A percentile compares a stretch with the other conserved stretches of the same genome.
These are phyloP conservation scores for Anoplius nigerrimus DNA, from an alignment of 2,888 invertebrate species.

Conservation along the genomic window DNA sequence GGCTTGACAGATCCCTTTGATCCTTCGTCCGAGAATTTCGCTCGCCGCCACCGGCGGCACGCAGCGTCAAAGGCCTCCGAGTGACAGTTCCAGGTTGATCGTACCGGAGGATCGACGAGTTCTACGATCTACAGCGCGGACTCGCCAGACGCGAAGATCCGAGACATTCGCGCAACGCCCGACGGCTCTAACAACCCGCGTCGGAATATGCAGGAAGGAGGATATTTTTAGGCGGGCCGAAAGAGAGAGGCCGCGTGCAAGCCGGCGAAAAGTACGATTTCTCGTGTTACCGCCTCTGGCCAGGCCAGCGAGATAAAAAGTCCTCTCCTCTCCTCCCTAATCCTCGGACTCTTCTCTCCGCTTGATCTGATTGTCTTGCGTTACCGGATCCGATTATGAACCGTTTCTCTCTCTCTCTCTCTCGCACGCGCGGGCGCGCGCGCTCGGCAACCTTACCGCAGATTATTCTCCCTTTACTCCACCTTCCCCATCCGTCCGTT, in stretches of 20 bases:
- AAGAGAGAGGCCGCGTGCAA: constrained; percentile 13
- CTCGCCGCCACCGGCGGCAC: no score
- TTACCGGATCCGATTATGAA: constrained; percentile 32
- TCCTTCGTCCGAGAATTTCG: no score
- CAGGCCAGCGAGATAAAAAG: constrained; percentile 37
- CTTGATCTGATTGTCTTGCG: constrained; percentile 46
- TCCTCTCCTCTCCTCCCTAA: constrained; percentile 18
- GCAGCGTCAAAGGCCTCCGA: no score
- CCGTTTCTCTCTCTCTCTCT: constrained; percentile 15
- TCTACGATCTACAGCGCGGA: constrained; percentile 26
- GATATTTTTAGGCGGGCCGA: constrained; percentile 54
- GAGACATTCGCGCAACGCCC: constrained; percentile 4
- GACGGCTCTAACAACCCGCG: constrained; percentile 32
- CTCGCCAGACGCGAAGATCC: constrained; percentile 6
- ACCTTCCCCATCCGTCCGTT: not conserved
- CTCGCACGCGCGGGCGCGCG: constrained; percentile 11
- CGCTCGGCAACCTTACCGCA: no score
- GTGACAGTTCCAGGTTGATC: no score
- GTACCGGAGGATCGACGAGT: no score
- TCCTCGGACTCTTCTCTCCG: not conserved
- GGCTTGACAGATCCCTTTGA: no score
- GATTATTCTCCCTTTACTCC: not conserved
- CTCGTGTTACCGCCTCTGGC: constrained; percentile 56
- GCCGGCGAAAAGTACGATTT: constrained; percentile 40
- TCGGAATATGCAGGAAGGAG: constrained; percentile 45